Evolutionary conservation across 2,888 invertebrate species (phyloP).

Genomic region (Arctia plantaginis): DNA sequence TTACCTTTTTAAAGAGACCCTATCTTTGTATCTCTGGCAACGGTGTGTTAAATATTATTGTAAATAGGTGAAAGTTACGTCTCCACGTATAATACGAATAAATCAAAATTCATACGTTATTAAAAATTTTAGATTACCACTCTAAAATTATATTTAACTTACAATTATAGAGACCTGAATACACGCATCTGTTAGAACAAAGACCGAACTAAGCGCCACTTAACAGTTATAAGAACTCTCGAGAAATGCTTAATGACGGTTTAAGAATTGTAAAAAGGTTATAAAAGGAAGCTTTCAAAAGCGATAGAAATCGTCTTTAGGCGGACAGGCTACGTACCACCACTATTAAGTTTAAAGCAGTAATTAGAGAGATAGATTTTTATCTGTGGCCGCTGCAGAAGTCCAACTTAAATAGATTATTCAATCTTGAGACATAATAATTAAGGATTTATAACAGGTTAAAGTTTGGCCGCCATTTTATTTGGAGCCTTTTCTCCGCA

Average conservation of each 20-base stretch:
- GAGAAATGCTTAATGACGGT: constrained; percentile 15
- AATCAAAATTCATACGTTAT: too few relatives aligned
- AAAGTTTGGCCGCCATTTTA: constrained; percentile 20
- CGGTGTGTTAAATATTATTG: too few relatives aligned
- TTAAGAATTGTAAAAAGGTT: constrained; percentile 25
- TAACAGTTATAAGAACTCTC: background rate
- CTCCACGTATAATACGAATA: too few relatives aligned
- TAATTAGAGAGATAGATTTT: constrained; percentile 45
- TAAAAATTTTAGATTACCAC: too few relatives aligned
- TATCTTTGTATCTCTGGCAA: too few relatives aligned
- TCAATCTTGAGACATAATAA: constrained; percentile 39
- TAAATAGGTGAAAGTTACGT: too few relatives aligned
- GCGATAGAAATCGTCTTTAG: constrained; percentile 32
- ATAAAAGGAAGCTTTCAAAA: constrained; percentile 36
- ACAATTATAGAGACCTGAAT: background rate
- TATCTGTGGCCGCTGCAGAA: constrained; percentile 40
- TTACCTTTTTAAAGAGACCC: too few relatives aligned
- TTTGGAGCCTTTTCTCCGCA: background rate
- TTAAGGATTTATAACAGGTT: constrained; percentile 28
- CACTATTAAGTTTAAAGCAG: constrained; percentile 45
- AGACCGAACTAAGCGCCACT: background rate
- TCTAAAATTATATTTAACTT: too few relatives aligned
- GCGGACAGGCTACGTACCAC: background rate
- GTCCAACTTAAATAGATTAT: constrained; percentile 37
- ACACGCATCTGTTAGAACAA: background rate